These are phyloP conservation scores for Porites lobata DNA, from an alignment of 92 coral and sea anemone genomes.

Conservation along the genomic window DNA sequence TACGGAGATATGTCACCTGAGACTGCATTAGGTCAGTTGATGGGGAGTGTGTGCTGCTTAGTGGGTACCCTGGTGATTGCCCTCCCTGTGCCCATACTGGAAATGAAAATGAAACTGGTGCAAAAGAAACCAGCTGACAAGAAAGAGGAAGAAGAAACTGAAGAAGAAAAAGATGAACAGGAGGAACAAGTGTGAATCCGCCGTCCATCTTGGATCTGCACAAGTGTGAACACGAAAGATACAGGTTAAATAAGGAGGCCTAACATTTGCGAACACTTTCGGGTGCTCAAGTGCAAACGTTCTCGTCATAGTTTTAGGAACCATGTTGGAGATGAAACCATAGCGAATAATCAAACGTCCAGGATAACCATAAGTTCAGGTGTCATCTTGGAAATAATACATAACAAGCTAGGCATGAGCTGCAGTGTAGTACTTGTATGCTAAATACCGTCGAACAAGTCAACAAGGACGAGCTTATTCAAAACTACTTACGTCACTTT, in stretches of 20 bases:
- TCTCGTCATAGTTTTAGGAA: too few relatives aligned
- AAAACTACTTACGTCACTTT: too few relatives aligned
- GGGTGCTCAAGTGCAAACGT: too few relatives aligned
- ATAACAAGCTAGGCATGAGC: too few relatives aligned
- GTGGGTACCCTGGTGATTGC: constrained; percentile 94
- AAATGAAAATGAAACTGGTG: constrained; percentile 93
- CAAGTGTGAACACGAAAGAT: background rate
- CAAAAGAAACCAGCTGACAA: constrained; percentile 43
- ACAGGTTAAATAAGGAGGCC: background rate
- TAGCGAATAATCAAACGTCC: too few relatives aligned
- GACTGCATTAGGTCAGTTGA: constrained; percentile 86
- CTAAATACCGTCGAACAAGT: too few relatives aligned
- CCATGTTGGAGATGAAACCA: too few relatives aligned
- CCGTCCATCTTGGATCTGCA: background rate
- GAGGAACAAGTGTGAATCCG: constrained; percentile 3
- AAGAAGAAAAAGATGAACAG: constrained; percentile 4
- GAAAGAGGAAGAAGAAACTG: constrained; percentile 46
- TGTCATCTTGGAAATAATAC: too few relatives aligned
- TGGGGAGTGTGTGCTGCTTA: constrained; percentile 91
- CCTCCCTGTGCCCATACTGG: constrained; percentile 89
- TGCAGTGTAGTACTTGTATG: too few relatives aligned
- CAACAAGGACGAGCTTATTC: too few relatives aligned
- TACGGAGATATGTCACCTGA: constrained; percentile 95
- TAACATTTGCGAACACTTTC: background rate
- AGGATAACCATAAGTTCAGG: too few relatives aligned